Evolutionary conservation across 1,140 invertebrate species (phyloP).

Genomic region (Andricus grossulariae): DNA sequence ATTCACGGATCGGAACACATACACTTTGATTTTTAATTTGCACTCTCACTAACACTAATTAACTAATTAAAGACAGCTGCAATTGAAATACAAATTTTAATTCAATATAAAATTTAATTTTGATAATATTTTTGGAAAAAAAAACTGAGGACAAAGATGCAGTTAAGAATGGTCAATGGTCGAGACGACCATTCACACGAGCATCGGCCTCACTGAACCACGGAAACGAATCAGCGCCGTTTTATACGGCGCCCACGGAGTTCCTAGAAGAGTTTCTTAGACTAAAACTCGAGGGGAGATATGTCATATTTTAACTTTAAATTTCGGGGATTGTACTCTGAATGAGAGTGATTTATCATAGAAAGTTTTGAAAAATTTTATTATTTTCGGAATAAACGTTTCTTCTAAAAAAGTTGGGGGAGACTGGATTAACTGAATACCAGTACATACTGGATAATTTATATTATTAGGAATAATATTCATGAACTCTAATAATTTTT

Average conservation of each 20-base stretch:
- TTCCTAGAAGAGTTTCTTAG: constrained; percentile 35
- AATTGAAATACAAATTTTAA: constrained; percentile 21
- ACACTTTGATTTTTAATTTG: not conserved
- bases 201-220: constrained; percentile 64
- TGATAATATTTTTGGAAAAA: not conserved
- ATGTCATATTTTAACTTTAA: constrained; percentile 42
- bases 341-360: constrained; percentile 52
- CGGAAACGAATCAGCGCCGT: constrained; percentile 63
- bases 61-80: not conserved
- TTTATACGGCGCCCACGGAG: constrained; percentile 75
- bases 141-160: constrained; percentile 25
- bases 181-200: constrained; percentile 55
- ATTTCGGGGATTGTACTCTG: constrained; percentile 53
- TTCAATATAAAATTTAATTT: constrained; percentile 21
- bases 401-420: too few relatives aligned
- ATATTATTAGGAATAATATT: too few relatives aligned
- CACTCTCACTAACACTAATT: constrained; percentile 28
- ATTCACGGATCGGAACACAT: constrained; percentile 24
- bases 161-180: constrained; percentile 43
- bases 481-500: too few relatives aligned
- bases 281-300: not conserved
- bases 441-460: too few relatives aligned
- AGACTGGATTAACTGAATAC: too few relatives aligned
- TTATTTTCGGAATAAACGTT: too few relatives aligned
- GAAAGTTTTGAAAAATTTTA: constrained; percentile 29